Base-by-base conservation (phyloP, 2,888 invertebrate genomes). In the Agonopterix alstromeriana region DNA sequence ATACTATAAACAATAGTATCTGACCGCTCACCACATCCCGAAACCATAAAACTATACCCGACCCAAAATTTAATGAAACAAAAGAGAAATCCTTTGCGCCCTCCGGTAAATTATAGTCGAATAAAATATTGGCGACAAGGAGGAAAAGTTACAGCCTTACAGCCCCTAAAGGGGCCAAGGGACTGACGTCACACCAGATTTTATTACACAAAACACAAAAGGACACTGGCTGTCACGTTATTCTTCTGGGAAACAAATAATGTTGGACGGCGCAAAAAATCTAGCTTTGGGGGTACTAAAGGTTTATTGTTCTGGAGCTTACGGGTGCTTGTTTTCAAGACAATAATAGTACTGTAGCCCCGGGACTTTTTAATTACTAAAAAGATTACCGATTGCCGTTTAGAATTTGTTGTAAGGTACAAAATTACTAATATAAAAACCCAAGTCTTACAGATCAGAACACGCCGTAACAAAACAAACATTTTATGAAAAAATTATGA, bases 121-220 rank as follows among this genome's bases (percentile, higher is more conserved):
- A 81, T 79, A 81, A 82, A 83, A 77, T 76, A 74, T 75, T 66
- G 78, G 74, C 66, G 81, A 82, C 81, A 73, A 71, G 70, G 58
- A 75, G 73, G 75, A 75, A 77, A 80, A 82, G 81, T 82, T 78
- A 80, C 78, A 58, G 68, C 67, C 69, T 82, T 78, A 80, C 78
- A 58, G 68, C 66, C 69, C 68, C 71, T 80, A 76, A 80, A 82
- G 81, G 80, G 73, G 66, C 67, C 63, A 57, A 64, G 75, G 73
- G 76, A 73, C 62, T 57, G 65, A 64, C 67, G 74, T 75, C 77
- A 72, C 69, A 67, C 63, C 66, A 77, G 81, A 77, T 83, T 84
- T 84, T 84, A 83, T 84, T 83, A 81, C 77, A 57, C 54, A 53
- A 59, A 70, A 67, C 66, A 78, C 77, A 77, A 81, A 27, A 75